phyloP scores from a whole-genome alignment of 2,888 invertebrate genomes.

The Sphinx pinastri region DNA sequence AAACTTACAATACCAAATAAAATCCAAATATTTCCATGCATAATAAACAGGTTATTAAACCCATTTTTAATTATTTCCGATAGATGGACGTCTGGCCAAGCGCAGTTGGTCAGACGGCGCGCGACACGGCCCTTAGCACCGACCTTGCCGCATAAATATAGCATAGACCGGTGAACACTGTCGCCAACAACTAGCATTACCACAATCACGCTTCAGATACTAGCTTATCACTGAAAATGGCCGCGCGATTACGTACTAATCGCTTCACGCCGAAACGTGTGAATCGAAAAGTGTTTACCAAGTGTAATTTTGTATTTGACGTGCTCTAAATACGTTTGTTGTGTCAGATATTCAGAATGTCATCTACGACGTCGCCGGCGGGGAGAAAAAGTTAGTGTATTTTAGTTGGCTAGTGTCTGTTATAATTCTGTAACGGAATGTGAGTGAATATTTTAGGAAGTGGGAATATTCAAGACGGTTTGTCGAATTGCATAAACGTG shows the following conservation, averaged over 20 bases:
- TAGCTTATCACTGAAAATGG: slow-evolving; percentile 81
- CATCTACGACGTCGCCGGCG: slow-evolving; percentile 67
- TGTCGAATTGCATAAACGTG: slow-evolving; percentile 2
- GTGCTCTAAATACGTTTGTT: slow-evolving; percentile 59
- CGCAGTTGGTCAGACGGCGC: slow-evolving; percentile 57
- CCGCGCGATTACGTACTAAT: slow-evolving; percentile 73
- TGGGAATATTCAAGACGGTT: background rate
- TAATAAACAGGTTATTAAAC: slow-evolving; percentile 17
- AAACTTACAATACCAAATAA: background rate
- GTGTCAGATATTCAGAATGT: slow-evolving; percentile 68
- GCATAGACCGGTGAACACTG: slow-evolving; percentile 55
- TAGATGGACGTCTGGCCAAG: slow-evolving; percentile 46
- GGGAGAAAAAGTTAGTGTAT: slow-evolving; percentile 76
- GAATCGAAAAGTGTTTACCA: slow-evolving; percentile 65
- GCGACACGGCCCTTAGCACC: slow-evolving; percentile 62
- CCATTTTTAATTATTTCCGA: slow-evolving; percentile 33
- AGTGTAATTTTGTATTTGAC: slow-evolving; percentile 64
- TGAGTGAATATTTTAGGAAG: slow-evolving; percentile 16
- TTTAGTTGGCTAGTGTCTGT: slow-evolving; percentile 44
- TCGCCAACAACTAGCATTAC: slow-evolving; percentile 66
- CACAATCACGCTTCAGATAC: slow-evolving; percentile 58
- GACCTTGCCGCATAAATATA: slow-evolving; percentile 78
- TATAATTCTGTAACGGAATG: slow-evolving; percentile 25
- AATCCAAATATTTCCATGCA: background rate
- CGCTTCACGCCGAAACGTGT: slow-evolving; percentile 58